Conservation (phyloP, 2,797 vertebrate species). For the Gallinago solitaria region DNA sequence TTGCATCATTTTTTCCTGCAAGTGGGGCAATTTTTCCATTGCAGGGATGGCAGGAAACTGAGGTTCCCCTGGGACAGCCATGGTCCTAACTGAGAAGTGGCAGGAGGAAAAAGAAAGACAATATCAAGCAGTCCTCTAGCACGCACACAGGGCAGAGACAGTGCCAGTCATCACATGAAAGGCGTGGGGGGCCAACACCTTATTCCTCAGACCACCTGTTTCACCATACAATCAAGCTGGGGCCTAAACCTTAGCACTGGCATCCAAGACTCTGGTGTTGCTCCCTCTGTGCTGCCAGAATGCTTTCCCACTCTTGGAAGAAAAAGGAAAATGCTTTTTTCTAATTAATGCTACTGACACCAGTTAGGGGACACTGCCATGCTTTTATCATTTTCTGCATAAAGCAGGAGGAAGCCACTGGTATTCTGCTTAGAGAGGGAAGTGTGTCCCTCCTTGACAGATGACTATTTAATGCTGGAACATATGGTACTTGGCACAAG, state of each 20-base stretch:
- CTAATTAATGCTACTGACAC: neutral
- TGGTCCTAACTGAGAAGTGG: neutral
- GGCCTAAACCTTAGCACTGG: neutral
- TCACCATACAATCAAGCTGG: neutral
- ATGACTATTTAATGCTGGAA: neutral
- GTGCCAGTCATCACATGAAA: neutral
- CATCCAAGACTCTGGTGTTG: neutral
- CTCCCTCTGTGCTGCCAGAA: neutral
- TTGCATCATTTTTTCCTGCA: neutral
- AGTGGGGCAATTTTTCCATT: neutral
- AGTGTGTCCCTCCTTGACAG: neutral
- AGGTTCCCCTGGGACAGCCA: neutral
- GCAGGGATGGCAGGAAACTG: neutral
- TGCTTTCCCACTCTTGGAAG: neutral
- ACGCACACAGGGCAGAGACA: fast-evolving
- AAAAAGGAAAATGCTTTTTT: neutral
- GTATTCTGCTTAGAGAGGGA: neutral
- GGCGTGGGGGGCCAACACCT: neutral
- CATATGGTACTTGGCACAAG: neutral
- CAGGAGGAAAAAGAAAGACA: neutral
- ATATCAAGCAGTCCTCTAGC: neutral
- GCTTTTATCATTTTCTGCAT: neutral
- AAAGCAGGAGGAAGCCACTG: neutral
- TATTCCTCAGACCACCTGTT: neutral
- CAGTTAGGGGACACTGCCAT: neutral